These are phyloP conservation scores for Alces alces DNA, from an alignment of 2,113 vertebrate species.

Conservation along the genomic window DNA sequence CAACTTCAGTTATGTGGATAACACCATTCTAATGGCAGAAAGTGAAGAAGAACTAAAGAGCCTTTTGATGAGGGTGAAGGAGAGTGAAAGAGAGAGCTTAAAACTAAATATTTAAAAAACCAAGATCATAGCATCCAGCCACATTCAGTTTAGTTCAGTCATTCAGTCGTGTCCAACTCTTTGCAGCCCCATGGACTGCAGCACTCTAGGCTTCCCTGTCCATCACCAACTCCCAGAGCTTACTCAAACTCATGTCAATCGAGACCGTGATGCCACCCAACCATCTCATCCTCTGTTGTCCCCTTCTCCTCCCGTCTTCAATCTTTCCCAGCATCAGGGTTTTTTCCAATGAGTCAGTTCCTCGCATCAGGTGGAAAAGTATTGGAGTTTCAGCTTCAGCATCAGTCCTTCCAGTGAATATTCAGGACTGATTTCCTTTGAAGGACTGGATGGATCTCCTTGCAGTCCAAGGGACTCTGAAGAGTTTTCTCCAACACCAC, in stretches of 20 bases:
- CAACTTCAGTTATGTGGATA: neutral
- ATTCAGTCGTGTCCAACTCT: accelerated
- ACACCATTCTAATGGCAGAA: neutral
- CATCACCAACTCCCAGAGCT: neutral
- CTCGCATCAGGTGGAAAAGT: accelerated
- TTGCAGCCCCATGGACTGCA: neutral
- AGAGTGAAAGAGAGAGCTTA: neutral
- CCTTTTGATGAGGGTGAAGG: neutral
- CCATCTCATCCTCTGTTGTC: neutral
- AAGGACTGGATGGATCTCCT: neutral
- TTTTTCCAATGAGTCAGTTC: neutral
- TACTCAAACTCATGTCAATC: neutral
- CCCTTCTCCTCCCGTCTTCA: neutral
- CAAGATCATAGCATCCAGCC: neutral
- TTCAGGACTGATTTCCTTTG: neutral
- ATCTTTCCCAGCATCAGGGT: neutral
- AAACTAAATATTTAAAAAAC: neutral
- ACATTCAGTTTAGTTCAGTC: neutral
- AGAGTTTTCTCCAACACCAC: neutral
- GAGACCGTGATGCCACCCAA: accelerated
- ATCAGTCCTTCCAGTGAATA: neutral
- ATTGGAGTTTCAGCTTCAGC: neutral
- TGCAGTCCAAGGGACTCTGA: neutral
- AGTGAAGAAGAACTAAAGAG: neutral
- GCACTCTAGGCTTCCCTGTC: neutral